Conservation (phyloP, 2,888 invertebrate genomes). For the Malthinus flaveolus region DNA sequence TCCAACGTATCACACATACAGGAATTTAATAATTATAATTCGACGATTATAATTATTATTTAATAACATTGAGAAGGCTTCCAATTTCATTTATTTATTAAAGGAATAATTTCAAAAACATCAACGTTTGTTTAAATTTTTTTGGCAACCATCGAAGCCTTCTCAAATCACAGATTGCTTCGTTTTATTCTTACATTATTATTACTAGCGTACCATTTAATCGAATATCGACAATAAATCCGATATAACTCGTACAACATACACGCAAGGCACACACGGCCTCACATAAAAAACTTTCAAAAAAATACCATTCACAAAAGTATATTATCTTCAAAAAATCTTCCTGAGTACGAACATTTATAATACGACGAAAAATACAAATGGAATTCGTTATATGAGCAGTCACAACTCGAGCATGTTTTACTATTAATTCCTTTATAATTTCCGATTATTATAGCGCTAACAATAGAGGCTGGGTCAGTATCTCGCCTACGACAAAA, state of each 20-base stretch:
- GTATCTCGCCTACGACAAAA: no score
- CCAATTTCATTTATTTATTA: constrained; percentile 38
- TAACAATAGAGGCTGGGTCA: no score
- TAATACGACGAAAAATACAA: constrained; percentile 35
- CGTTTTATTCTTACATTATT: constrained; percentile 40
- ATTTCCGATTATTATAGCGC: no score
- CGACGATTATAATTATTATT: constrained; percentile 49
- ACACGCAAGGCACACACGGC: constrained; percentile 52
- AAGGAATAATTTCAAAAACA: constrained; percentile 41
- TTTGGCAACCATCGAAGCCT: constrained; percentile 54
- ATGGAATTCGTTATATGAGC: constrained; percentile 21
- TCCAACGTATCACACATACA: constrained; percentile 52
- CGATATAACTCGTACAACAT: constrained; percentile 40
- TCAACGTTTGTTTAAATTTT: constrained; percentile 37
- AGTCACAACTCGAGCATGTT: neutral
- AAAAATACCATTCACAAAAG: constrained; percentile 49
- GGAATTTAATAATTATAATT: constrained; percentile 52
- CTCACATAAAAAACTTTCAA: constrained; percentile 48
- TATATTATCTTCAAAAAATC: constrained; percentile 43
- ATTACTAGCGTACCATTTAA: constrained; percentile 36
- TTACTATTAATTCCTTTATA: neutral
- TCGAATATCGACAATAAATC: constrained; percentile 27
- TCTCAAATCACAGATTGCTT: constrained; percentile 58
- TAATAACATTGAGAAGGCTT: constrained; percentile 51
- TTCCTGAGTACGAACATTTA: constrained; percentile 47